Conservation (phyloP, 1,140 invertebrate genomes). For the Ganaspis sp. region DNA sequence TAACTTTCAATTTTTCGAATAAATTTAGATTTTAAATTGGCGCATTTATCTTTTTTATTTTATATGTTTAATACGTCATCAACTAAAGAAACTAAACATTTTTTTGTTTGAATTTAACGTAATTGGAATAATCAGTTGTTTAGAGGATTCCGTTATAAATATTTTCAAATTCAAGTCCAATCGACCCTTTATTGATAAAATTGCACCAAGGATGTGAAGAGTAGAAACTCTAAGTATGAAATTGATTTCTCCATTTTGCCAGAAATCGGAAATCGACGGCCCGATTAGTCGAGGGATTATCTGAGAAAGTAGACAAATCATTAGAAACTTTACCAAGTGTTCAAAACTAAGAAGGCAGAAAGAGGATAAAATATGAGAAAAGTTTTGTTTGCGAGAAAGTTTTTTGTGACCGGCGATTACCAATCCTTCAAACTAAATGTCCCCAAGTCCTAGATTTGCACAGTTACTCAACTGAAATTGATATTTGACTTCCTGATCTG, state of each 20-base stretch:
- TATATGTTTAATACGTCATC: too few species aligned
- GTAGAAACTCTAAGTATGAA: not conserved
- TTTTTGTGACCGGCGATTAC: not conserved
- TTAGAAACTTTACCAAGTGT: constrained; percentile 15
- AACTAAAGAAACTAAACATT: too few species aligned
- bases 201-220: not conserved
- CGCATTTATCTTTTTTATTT: too few species aligned
- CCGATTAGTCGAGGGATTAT: constrained; percentile 13
- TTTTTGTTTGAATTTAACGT: too few species aligned
- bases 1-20: too few species aligned
- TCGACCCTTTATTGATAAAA: not conserved
- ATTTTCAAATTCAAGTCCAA: not conserved
- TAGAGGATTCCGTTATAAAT: too few species aligned
- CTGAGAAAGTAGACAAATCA: constrained; percentile 20
- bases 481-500: not conserved
- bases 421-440: constrained; percentile 15
- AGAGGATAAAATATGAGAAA: constrained; percentile 14
- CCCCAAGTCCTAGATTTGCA: not conserved
- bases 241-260: not conserved
- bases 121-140: too few species aligned
- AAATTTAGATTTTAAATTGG: too few species aligned
- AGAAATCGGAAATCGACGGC: not conserved
- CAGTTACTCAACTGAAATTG: constrained; percentile 8
- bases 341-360: constrained; percentile 13
- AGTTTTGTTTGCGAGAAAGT: constrained; percentile 20